Conservation (phyloP, 2,797 vertebrate species). For the Merluccius polli region DNA sequence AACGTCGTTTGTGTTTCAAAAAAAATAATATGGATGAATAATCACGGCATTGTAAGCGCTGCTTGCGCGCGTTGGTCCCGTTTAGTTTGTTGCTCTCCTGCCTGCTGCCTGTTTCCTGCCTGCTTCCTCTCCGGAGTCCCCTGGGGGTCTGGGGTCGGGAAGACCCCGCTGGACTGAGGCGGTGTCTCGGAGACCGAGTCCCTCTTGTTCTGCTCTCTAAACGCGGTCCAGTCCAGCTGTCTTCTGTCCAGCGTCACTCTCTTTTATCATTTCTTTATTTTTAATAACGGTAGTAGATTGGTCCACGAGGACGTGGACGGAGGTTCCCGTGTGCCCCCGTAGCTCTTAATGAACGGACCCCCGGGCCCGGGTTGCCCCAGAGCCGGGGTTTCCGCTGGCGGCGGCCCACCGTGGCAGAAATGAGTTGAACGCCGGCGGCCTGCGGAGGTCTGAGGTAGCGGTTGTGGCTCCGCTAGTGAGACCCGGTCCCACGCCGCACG, state of each 20-base stretch:
- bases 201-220: background rate
- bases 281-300: background rate
- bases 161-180: background rate
- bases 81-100: constrained; percentile 2
- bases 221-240: background rate
- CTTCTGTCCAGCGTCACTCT: background rate
- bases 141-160: background rate
- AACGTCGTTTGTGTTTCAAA: background rate
- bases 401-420: background rate
- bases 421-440: too few relatives aligned
- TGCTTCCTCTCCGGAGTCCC: background rate
- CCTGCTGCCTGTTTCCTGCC: constrained; percentile 2
- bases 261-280: too few relatives aligned
- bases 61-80: background rate
- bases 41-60: background rate
- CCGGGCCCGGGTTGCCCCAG: background rate
- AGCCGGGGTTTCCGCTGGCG: background rate
- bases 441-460: too few relatives aligned
- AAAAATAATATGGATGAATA: background rate
- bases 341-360: background rate
- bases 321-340: background rate
- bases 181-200: background rate
- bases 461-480: background rate
- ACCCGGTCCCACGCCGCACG: too few relatives aligned
- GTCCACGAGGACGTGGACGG: background rate